Evolutionary conservation across 2,797 vertebrate genomes (phyloP).

Genomic region (Malurus leucopterus): DNA sequence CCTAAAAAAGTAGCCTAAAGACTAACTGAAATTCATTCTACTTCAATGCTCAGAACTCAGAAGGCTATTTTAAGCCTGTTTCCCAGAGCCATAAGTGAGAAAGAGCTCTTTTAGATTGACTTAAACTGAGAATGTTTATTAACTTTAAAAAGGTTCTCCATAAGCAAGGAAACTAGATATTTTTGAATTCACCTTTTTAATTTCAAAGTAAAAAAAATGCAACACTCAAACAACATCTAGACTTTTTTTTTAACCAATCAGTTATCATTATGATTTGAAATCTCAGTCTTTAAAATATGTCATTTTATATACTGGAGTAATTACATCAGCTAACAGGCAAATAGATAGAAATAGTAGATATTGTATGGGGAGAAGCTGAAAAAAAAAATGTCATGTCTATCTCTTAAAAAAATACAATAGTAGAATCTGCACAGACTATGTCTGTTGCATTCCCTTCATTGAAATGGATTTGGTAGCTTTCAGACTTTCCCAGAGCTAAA

Average conservation of each 20-base stretch:
- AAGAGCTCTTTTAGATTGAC: background rate
- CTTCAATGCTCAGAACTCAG: background rate
- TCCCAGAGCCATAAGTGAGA: background rate
- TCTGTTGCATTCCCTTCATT: background rate
- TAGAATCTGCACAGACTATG: background rate
- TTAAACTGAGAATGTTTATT: too few species aligned
- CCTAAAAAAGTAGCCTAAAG: background rate
- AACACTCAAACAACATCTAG: background rate
- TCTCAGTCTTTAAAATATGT: background rate
- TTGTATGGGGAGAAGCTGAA: background rate
- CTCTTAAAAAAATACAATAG: background rate
- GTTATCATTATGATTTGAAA: background rate
- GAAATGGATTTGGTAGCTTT: background rate
- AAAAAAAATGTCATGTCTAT: background rate
- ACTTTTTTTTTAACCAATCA: background rate
- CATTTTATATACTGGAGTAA: background rate
- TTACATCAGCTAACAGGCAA: background rate
- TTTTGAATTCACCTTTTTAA: background rate
- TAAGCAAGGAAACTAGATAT: background rate
- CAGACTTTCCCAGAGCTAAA: conserved; percentile 5
- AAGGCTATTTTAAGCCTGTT: background rate
- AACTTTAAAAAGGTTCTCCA: background rate
- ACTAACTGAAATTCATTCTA: background rate
- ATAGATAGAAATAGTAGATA: background rate
- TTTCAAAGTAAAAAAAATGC: background rate